Conservation (phyloP, 2,888 invertebrate species). For the Trichacis sp. region DNA sequence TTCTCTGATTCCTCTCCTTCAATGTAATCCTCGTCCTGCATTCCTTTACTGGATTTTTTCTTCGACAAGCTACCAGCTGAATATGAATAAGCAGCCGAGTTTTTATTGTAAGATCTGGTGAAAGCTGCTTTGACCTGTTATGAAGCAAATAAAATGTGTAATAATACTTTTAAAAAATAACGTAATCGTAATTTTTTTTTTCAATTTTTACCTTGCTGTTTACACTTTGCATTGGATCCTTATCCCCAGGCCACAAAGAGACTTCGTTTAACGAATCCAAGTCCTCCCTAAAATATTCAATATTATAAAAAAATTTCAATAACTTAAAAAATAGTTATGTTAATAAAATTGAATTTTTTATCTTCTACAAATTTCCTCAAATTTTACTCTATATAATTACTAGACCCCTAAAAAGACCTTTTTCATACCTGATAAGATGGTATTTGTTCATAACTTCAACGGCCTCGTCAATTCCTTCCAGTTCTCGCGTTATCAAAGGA, state of each 20-base stretch:
- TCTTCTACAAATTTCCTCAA: too few species aligned
- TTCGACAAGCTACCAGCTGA: conserved; percentile 74
- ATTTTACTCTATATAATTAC: too few species aligned
- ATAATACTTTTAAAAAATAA: too few species aligned
- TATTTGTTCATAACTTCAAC: conserved; percentile 85
- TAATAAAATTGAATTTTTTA: too few species aligned
- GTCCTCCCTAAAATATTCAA: conserved; percentile 86
- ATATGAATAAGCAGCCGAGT: conserved; percentile 82
- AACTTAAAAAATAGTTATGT: too few species aligned
- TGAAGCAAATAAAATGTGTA: too few species aligned
- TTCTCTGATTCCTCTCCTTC: conserved; percentile 67
- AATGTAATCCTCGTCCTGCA: conserved; percentile 67
- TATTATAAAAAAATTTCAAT: too few species aligned
- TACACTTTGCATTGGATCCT: conserved; percentile 82
- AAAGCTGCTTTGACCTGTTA: conserved; percentile 90
- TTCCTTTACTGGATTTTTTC: conserved; percentile 68
- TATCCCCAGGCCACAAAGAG: conserved; percentile 83
- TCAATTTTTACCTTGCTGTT: conserved; percentile 76
- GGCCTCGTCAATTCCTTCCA: conserved; percentile 79
- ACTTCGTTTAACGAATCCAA: conserved; percentile 90
- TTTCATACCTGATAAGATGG: conserved; percentile 75
- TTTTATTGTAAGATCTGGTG: conserved; percentile 93
- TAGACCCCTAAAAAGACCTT: too few species aligned
- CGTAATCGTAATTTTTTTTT: too few species aligned
- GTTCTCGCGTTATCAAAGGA: conserved; percentile 80